Evolutionary conservation across 2,888 invertebrate genomes (phyloP), one percentile per base, ranked within the genome.

Genomic region (Drosophila merina): DNA sequence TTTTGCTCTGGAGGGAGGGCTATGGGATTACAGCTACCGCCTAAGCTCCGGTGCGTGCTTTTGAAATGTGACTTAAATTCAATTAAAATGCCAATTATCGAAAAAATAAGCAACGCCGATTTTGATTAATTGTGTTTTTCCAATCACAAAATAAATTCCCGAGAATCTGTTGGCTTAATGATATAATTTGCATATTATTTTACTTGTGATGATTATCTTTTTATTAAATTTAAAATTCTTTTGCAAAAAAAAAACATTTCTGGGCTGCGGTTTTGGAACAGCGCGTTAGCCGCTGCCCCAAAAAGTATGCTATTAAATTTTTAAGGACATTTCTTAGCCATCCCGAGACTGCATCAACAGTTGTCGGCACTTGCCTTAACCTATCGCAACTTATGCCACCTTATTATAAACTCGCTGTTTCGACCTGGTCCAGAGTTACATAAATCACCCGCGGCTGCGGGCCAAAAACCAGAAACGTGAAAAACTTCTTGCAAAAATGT

Each of bases 1-100:
- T 67, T 85, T 75, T 64, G 52, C 55, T 25, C 12, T 59, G 51
- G 31, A 36, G 52, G 14, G 14, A 14, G 14, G 14, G 58, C 54
- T 33, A n/a, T 20, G 31, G 31, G 2, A 10, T 30, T 30, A 9
- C 30, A 31, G 59, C 47, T 30, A 12, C 28, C n/a, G 45, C 33
- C 30, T 44, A 40, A 48, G 20, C 67, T 51, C 56, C 57, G 59
- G 73, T 80, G 70, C 48, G 69, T 75, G 63, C 52, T 63, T 62
- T 56, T 71, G 72, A 62, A 75, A 86, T 74, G 76, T 76, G 76
- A 67, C 86, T 82, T 85, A 69, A 86, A 87, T 82, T 82, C 81
- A 76, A 78, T 66, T 64, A 66, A 74, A 72, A 44, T 26, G 45
- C 52, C 49, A 72, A 54, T 63, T 50, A 70, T 45, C 4, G 12